Percentiles rank a stretch among this genome's conserved stretches.
Evolutionary conservation across 1,140 invertebrate species (phyloP).

Genomic region (Zophobas atratus): DNA sequence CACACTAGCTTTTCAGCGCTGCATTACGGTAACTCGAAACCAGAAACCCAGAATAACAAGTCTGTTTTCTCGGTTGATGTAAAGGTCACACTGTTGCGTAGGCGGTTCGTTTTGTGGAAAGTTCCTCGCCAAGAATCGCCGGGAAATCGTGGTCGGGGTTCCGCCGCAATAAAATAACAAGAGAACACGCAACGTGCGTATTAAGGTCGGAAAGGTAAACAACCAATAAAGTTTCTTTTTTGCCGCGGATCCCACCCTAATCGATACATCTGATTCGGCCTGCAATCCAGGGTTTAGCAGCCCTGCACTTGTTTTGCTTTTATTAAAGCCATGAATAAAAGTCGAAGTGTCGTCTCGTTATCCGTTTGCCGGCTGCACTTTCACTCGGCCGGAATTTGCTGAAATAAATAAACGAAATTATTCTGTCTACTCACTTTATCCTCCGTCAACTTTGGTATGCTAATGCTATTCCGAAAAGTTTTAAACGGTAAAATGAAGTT

Average conservation of each 20-base stretch:
- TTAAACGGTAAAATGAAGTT: conserved; percentile 59
- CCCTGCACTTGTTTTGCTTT: not conserved
- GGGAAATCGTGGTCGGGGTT: conserved; percentile 18
- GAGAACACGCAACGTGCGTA: conserved; percentile 19
- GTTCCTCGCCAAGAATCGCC: not conserved
- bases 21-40: no score
- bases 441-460: conserved; percentile 51
- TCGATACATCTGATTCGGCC: conserved; percentile 7
- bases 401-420: conserved; percentile 45
- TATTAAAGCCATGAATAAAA: conserved; percentile 3
- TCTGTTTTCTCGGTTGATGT: not conserved
- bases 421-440: conserved; percentile 37
- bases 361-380: conserved; percentile 25
- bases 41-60: no score
- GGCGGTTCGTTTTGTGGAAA: not conserved
- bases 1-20: no score
- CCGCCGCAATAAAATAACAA: conserved; percentile 24
- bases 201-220: conserved; percentile 25
- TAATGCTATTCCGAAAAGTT: conserved; percentile 58
- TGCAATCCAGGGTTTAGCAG: not conserved
- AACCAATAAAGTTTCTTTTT: conserved; percentile 10
- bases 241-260: not conserved
- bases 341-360: conserved; percentile 5
- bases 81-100: no score
- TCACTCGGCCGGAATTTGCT: conserved; percentile 38